These are phyloP conservation scores for Cyprinodon brontotheroides DNA, from an alignment of 2,113 vertebrate species.

Conservation along the genomic window DNA sequence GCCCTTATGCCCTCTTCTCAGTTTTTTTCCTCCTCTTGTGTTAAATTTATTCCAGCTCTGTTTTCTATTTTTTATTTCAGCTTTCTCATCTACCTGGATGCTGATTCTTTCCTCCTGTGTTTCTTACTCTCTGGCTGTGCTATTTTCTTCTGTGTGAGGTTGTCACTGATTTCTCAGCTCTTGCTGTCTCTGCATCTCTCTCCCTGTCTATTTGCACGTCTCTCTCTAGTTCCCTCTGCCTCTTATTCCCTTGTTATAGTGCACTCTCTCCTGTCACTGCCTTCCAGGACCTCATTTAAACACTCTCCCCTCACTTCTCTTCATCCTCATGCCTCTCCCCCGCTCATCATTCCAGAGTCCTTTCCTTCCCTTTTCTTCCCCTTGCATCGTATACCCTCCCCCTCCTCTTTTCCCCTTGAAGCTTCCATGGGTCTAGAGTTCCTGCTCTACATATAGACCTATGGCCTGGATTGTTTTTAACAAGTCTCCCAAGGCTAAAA, in stretches of 20 bases:
- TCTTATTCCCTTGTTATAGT: slow-evolving; percentile 48
- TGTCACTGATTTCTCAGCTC: slow-evolving; percentile 48
- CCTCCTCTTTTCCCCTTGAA: slow-evolving; percentile 23
- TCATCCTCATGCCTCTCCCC: slow-evolving; percentile 14
- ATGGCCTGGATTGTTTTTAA: slow-evolving; percentile 63
- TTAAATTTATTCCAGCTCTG: not conserved
- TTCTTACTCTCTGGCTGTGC: slow-evolving; percentile 41
- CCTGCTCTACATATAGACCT: slow-evolving; percentile 54
- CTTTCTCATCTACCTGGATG: slow-evolving; percentile 11
- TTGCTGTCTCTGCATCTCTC: slow-evolving; percentile 36
- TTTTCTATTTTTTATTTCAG: slow-evolving; percentile 14
- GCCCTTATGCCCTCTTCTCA: slow-evolving; percentile 6
- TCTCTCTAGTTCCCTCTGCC: slow-evolving; percentile 42
- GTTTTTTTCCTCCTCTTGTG: not conserved
- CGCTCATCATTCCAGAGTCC: slow-evolving; percentile 26
- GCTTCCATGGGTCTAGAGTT: slow-evolving; percentile 55
- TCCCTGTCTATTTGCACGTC: slow-evolving; percentile 24
- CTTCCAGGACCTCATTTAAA: slow-evolving; percentile 59
- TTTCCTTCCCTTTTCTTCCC: slow-evolving; percentile 53
- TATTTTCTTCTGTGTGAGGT: slow-evolving; percentile 49
- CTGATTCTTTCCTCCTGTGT: slow-evolving; percentile 30
- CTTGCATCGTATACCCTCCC: slow-evolving; percentile 37
- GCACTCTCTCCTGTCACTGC: slow-evolving; percentile 53
- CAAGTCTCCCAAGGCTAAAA: slow-evolving; percentile 47
- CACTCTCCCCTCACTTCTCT: slow-evolving; percentile 37